Evolutionary conservation across 2,888 invertebrate genomes (phyloP).

Genomic region (Drosophila heteroneura): DNA sequence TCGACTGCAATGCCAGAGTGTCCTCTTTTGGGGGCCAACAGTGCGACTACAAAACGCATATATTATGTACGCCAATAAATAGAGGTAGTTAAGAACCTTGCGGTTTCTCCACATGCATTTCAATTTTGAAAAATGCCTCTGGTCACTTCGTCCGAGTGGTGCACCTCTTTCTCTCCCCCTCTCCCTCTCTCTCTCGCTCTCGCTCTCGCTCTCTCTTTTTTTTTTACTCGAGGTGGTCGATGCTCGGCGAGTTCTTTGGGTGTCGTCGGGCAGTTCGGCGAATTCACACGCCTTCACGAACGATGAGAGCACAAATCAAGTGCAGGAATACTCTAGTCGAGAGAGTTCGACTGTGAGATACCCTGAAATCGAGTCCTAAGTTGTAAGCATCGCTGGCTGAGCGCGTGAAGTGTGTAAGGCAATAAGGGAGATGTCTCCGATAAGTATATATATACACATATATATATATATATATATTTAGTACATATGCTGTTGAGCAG

Average conservation of each 20-base stretch:
- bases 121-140: conserved; percentile 78
- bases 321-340: not conserved
- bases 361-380: not conserved
- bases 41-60: conserved; percentile 53
- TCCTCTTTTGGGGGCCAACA: conserved; percentile 7
- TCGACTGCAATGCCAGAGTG: conserved; percentile 25
- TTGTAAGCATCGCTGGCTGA: not conserved
- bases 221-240: not conserved
- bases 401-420: not conserved
- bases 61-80: conserved; percentile 80
- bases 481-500: not conserved
- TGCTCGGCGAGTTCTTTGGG: not conserved
- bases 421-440: not conserved
- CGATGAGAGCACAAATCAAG: conserved; percentile 36
- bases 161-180: not conserved
- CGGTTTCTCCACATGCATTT: conserved; percentile 77
- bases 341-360: not conserved
- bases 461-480: not conserved
- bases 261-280: conserved; percentile 30
- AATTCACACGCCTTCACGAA: conserved; percentile 56
- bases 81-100: conserved; percentile 81
- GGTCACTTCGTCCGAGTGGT: conserved; percentile 4
- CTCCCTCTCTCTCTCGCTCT: not conserved
- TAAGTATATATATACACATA: not conserved
- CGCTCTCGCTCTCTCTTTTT: not conserved